These are phyloP conservation scores for Ridgeia piscesae DNA, from an alignment of 1,140 invertebrate species.

Conservation along the genomic window DNA sequence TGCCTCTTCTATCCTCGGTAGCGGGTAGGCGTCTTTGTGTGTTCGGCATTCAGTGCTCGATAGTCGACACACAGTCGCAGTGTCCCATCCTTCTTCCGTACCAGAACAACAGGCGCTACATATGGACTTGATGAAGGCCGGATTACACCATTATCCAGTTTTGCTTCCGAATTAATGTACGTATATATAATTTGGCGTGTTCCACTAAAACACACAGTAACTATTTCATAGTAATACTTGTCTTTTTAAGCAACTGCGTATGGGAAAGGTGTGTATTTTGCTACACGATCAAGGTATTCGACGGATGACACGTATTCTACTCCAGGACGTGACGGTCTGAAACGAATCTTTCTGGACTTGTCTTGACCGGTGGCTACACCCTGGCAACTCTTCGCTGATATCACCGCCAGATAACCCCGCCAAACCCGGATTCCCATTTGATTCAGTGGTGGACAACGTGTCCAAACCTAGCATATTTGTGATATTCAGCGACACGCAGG, in stretches of 20 bases:
- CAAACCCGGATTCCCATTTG: conserved; percentile 32
- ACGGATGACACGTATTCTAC: not conserved
- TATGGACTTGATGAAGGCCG: too few relatives aligned
- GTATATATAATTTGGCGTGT: too few relatives aligned
- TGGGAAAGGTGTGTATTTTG: conserved; percentile 14
- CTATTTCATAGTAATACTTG: not conserved
- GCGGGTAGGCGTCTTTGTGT: too few relatives aligned
- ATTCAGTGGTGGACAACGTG: conserved; percentile 38
- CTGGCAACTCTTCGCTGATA: not conserved
- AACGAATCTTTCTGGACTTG: not conserved
- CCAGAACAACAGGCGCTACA: too few relatives aligned
- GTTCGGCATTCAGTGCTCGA: too few relatives aligned
- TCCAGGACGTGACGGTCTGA: not conserved
- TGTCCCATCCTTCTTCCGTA: too few relatives aligned
- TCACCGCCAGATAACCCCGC: not conserved
- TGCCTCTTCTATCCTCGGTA: too few relatives aligned
- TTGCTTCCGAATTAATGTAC: too few relatives aligned
- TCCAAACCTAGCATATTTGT: conserved; percentile 39
- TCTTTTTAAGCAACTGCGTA: conserved; percentile 10
- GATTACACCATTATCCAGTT: too few relatives aligned
- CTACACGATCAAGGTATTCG: not conserved
- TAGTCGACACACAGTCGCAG: too few relatives aligned
- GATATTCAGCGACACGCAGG: conserved; percentile 47
- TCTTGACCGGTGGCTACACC: not conserved
- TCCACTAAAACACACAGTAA: not conserved